These are phyloP conservation scores for Carduelis carduelis DNA, from an alignment of 2,797 vertebrate species.

Conservation along the genomic window DNA sequence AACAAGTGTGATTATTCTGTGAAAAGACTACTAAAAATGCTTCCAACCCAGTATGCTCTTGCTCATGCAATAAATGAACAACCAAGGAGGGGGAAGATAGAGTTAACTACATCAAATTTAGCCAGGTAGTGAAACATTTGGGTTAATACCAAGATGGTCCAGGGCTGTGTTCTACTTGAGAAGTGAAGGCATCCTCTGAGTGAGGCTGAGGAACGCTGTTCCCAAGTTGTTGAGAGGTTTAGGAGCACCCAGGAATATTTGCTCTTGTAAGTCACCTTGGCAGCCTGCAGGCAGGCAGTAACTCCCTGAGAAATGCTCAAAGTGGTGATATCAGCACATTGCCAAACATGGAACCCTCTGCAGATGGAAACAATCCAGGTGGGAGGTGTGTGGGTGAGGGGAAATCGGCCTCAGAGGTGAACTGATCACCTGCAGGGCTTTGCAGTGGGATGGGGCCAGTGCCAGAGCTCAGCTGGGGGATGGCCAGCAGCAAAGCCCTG, in stretches of 20 bases:
- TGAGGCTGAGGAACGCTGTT: not conserved
- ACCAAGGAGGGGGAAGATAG: not conserved
- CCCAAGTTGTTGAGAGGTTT: not conserved
- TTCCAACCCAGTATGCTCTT: not conserved
- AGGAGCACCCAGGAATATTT: not conserved
- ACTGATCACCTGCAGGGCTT: not conserved
- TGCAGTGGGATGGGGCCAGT: not conserved
- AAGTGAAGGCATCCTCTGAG: not conserved
- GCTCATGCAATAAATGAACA: not conserved
- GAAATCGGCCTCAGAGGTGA: not conserved
- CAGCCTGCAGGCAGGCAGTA: not conserved
- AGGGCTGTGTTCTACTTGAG: not conserved
- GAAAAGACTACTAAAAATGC: not conserved
- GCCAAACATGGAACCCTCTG: not conserved
- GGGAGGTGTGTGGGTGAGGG: not conserved
- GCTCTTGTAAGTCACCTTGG: not conserved
- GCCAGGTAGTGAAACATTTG: not conserved
- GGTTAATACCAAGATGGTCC: not conserved
- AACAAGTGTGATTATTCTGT: not conserved
- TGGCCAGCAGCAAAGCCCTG: fast-evolving
- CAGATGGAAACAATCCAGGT: not conserved
- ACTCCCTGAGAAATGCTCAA: not conserved
- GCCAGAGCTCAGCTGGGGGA: not conserved
- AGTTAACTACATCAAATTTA: not conserved
- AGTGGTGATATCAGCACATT: not conserved